Evolutionary conservation across 2,888 invertebrate genomes (phyloP).

Genomic region (Blastobasis adustella): DNA sequence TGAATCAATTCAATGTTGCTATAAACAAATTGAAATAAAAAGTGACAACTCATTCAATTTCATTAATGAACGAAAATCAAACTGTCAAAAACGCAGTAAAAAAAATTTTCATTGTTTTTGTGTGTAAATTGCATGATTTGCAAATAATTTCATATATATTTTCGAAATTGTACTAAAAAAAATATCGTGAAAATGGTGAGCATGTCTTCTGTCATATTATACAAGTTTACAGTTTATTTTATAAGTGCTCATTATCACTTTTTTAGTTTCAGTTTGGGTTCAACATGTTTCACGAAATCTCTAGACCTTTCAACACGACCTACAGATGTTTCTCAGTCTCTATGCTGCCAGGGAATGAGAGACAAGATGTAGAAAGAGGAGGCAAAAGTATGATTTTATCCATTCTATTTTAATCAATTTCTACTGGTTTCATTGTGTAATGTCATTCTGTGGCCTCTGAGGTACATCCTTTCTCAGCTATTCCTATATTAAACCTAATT

Average conservation of each 20-base stretch:
- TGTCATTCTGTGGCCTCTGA: no score
- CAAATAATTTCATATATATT: constrained; percentile 29
- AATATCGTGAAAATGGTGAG: constrained; percentile 38
- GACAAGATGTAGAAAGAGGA: constrained; percentile 95
- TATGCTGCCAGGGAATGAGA: constrained; percentile 94
- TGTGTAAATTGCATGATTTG: constrained; percentile 37
- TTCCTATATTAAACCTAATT: no score
- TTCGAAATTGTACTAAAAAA: constrained; percentile 9
- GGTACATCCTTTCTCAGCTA: background rate
- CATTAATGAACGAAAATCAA: background rate
- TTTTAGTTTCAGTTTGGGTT: constrained; percentile 87
- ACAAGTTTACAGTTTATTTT: no score
- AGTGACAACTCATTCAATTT: background rate
- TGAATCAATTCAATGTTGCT: no score
- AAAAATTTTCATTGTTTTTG: constrained; percentile 23
- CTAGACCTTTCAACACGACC: constrained; percentile 86
- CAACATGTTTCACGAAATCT: constrained; percentile 90
- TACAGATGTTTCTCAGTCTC: constrained; percentile 96
- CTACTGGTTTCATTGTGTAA: no score
- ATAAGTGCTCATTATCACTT: constrained; percentile 29
- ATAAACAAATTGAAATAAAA: no score
- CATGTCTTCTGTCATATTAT: background rate
- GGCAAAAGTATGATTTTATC: constrained; percentile 87
- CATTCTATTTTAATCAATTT: no score
- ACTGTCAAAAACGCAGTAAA: constrained; percentile 10